A percentile compares a stretch with the other conserved stretches of the same genome.
These are phyloP conservation scores for Heterocephalus glaber DNA, from an alignment of 2,113 vertebrate species.

Conservation along the genomic window DNA sequence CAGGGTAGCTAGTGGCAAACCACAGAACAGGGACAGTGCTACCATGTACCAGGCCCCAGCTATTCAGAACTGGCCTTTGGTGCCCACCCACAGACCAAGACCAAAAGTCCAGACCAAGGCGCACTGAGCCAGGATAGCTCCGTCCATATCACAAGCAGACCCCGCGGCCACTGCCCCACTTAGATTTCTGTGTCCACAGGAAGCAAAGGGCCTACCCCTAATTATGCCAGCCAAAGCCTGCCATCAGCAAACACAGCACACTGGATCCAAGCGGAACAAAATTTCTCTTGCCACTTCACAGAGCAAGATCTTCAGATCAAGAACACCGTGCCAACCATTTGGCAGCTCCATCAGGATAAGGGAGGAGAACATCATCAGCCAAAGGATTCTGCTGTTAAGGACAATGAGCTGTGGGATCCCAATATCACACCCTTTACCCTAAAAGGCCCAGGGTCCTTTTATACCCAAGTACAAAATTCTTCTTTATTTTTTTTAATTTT, in stretches of 20 bases:
- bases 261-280: not conserved
- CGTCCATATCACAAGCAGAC: not conserved
- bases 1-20: not conserved
- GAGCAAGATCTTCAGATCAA: not conserved
- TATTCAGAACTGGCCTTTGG: not conserved
- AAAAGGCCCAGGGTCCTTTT: conserved; percentile 62
- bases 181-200: accelerated
- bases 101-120: not conserved
- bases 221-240: not conserved
- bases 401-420: not conserved
- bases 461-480: conserved; percentile 58
- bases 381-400: not conserved
- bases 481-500: not conserved
- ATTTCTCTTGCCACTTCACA: not conserved
- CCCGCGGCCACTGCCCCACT: not conserved
- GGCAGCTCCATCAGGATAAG: not conserved
- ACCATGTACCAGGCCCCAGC: not conserved
- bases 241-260: not conserved
- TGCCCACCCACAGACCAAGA: not conserved
- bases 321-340: accelerated
- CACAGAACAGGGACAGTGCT: not conserved
- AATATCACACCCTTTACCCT: conserved; percentile 50
- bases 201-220: not conserved
- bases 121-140: not conserved
- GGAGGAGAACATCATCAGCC: not conserved